Evolutionary conservation across 2,797 vertebrate species (phyloP), one percentile per base, ranked within the genome.

Genomic region (Vultur gryphus): DNA sequence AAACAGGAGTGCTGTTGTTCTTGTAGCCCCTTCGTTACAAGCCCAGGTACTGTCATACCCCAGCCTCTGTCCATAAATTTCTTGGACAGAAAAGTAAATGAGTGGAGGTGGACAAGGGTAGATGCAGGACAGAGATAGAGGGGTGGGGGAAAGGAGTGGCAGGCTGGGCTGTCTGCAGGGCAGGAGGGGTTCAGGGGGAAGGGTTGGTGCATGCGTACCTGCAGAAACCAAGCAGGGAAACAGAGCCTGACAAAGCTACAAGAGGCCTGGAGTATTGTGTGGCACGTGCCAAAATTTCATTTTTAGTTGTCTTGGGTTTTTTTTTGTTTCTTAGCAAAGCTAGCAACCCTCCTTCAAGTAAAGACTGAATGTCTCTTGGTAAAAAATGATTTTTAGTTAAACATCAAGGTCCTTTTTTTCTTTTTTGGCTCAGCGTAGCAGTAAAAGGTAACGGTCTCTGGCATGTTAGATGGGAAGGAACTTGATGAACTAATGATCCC

Each of bases 131-230:
- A 20, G 35, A 44, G 29, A 3, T 1, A 21, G 39, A 62, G 4
- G 13, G 10, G 0, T 46, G 9, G 3, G 2, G 4, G 3, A 43
- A 28, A 54, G 23, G 17, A 66, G 20, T 10, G 17, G 4, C 31
- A 59, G 33, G 5, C 24, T 73, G 29, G 6, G 11, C 7, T 33
- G 9, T 31, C 46, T 85, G 59, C 39, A 46, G 49, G 61, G 46
- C 16, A 17, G 28, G 43, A 28, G 13, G 11, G 0, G 2, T 10
- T 37, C 7, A 9, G 10, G 16, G 17, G 18, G 13, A 66, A 43
- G 33, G 35, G 24, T 1, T 0, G 1, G 3, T 69, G 21, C 1
- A 1, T 9, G 4, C 0, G 0, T 16, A 33, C 5, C 16, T 13
- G 8, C 35, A 23, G 41, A 75, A 72, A 57, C 7, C 4, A 25